Conservation (phyloP, 1,140 invertebrate genomes). For the Protaetia brevitarsis region DNA sequence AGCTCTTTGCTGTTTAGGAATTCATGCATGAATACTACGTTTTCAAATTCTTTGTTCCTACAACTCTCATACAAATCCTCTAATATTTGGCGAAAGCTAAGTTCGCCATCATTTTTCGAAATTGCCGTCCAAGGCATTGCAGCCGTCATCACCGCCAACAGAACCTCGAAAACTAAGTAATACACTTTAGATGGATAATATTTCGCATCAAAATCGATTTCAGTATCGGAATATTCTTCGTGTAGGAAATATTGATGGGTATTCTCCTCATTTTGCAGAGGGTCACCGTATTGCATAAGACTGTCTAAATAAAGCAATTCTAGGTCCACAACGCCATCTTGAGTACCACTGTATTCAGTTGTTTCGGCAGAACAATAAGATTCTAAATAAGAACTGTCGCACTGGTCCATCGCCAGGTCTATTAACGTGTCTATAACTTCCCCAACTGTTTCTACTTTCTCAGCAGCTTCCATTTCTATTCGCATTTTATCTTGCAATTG, state of each 20-base stretch:
- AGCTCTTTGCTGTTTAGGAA: slow-evolving; percentile 36
- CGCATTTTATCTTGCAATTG: slow-evolving; percentile 21
- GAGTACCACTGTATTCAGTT: neutral
- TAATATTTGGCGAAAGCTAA: slow-evolving; percentile 35
- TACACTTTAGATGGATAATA: slow-evolving; percentile 28
- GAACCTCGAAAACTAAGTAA: slow-evolving; percentile 35
- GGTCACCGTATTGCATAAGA: slow-evolving; percentile 3
- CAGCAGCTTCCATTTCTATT: slow-evolving; percentile 17
- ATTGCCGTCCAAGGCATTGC: slow-evolving; percentile 38
- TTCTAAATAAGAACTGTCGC: slow-evolving; percentile 27
- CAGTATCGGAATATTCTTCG: slow-evolving; percentile 23
- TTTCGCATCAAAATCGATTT: slow-evolving; percentile 29
- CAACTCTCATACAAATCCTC: slow-evolving; percentile 32
- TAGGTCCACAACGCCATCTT: slow-evolving; percentile 24
- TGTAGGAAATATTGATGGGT: neutral
- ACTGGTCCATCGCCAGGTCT: slow-evolving; percentile 30
- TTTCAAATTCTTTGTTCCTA: slow-evolving; percentile 33
- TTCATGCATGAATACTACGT: slow-evolving; percentile 37
- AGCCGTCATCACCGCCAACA: slow-evolving; percentile 35
- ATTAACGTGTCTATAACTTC: slow-evolving; percentile 28
- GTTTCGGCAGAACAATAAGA: neutral
- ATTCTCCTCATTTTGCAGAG: neutral
- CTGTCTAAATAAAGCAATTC: slow-evolving; percentile 17
- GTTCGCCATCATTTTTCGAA: slow-evolving; percentile 31
- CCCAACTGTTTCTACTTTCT: slow-evolving; percentile 23